phyloP scores from a whole-genome alignment of 1,140 invertebrate species.

The Brachionus rubens region DNA sequence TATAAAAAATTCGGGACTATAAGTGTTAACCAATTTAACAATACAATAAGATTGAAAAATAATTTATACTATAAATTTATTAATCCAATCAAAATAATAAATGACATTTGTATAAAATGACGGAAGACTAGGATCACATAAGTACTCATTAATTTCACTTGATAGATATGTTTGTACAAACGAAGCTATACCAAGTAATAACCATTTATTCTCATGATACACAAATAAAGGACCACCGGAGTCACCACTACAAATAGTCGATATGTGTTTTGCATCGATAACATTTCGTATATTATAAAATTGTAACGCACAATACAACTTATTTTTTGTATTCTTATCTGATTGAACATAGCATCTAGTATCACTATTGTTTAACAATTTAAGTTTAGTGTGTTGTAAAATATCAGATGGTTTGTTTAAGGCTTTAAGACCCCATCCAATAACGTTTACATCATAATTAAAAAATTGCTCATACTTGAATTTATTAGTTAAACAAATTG shows the following conservation, averaged over 20 bases:
- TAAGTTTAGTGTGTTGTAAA: constrained; percentile 17
- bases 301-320: not conserved
- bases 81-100: constrained; percentile 37
- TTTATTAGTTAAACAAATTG: constrained; percentile 22
- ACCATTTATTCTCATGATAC: not conserved
- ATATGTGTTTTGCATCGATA: not conserved
- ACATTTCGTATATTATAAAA: not conserved
- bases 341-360: not conserved
- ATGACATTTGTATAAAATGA: constrained; percentile 16
- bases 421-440: constrained; percentile 21
- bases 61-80: too few relatives aligned
- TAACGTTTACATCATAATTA: not conserved
- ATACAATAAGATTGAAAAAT: too few relatives aligned
- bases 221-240: constrained; percentile 29
- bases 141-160: not conserved
- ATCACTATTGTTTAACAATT: not conserved
- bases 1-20: too few relatives aligned
- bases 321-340: not conserved
- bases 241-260: constrained; percentile 39
- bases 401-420: not conserved
- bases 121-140: not conserved
- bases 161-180: constrained; percentile 4
- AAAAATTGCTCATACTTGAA: not conserved
- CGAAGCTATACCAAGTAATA: constrained; percentile 9
- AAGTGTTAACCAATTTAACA: too few relatives aligned